Base-by-base conservation (phyloP, 2,888 invertebrate species). In the Caenorhabditis sp. region DNA sequence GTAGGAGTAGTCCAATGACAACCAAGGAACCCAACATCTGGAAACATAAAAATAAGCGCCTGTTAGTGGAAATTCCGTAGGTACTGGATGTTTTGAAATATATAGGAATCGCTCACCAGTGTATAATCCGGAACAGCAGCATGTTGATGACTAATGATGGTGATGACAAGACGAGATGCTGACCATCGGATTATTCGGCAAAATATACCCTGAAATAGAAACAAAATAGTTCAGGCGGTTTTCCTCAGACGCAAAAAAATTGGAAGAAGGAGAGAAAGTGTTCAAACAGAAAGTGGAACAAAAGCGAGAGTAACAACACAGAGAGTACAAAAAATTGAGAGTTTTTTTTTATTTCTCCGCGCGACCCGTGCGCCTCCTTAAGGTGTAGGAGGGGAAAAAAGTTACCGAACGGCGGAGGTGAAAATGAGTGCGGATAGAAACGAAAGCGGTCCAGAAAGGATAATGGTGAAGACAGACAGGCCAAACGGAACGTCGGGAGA, bases 171-270 rank as follows among this genome's bases (percentile, higher is more conserved):
- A 54, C 47, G 19, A n/a, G 19, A 19, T 47, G 8, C 58, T 73
- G 31, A 22, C 47, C 38, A n/a, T n/a, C 59, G 64, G 73, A 73
- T 59, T 66, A 59, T 58, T 80, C 19, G 72, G 72, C 64, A 58
- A 80, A 38, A 80, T 80, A 58, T 63, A 80, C 80, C 80, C 80
- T 80, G 70, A 12, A 70, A 70, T 8, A 59, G 12, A 49, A 75
- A 19, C 28, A 38, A n/a, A 7, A 41, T 4, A 26, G 51, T 54
- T 44, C 26, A 31, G 38, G 51, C 38, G 63, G 73, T 51, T 72
- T 61, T 16, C 12, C n/a, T n/a, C n/a, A n/a, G n/a, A 28, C 24
- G 3, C 24, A 35, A 22, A 44, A 35, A 47, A 51, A 47, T 7
- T 10, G 6, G 16, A 31, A 64, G 49, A 26, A 44, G 41, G 51